Evolutionary conservation across 2,888 invertebrate species (phyloP), one percentile per base, ranked within the genome.

Genomic region (Drosophila fungiperda): DNA sequence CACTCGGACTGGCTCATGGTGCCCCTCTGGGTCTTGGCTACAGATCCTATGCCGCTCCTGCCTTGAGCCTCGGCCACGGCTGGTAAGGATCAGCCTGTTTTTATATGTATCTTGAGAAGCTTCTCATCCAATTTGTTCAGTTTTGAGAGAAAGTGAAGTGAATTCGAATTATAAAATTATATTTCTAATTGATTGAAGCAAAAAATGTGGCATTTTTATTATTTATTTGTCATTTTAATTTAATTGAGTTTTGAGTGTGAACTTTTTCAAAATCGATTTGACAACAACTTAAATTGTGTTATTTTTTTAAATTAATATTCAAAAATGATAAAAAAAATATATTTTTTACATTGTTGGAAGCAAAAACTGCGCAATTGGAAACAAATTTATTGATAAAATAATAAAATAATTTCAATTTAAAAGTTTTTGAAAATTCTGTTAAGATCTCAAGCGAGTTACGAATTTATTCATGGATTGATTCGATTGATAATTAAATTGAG

Each of bases 11-110:
- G 5, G 1, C 40, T 5, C 57, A 57, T 57, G 57, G 57, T 55
- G 69, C 73, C 40, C 73, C 71, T 12, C 52, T 75, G 11, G 79
- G 80, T 8, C 61, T 80, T 11, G 83, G 82, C 59, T 74, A 76
- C 50, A 69, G 59, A 40, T 76, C 84, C 26, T 67, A 73, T 36
- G 78, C 93, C 2, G 92, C 82, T 42, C 86, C 96, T 5, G 96
- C 96, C 53, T 60, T 85, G 0, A 83, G 90, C 29, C 74, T 85
- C 53, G 87, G 80, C 23, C 91, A 92, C 83, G 91, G 90, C 67
- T 92, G 92, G 92, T 92, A 92, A 85, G 26, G 12, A n/a, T 0
- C 7, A 33, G 6, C 26, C 9, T 8, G 11, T 26, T 26, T 12
- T 35, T 36, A 40, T 32, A 12, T 68, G 53, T 40, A 29, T 65